A percentile compares a stretch with the other conserved stretches of the same genome.
Conservation (phyloP, 2,888 invertebrate genomes). For the Cerastis leucographa region DNA sequence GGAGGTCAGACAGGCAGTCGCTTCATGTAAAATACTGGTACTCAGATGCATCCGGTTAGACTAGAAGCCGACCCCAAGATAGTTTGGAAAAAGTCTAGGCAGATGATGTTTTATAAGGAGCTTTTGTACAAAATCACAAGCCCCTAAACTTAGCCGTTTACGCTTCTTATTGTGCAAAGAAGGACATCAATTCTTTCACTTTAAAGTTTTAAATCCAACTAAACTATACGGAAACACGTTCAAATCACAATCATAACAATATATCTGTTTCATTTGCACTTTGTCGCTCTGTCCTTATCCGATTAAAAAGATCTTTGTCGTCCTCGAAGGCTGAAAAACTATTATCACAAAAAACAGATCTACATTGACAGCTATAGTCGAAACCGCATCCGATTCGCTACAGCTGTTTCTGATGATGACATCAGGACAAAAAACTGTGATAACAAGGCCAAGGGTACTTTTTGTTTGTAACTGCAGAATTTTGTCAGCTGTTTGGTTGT, state of each 20-base stretch:
- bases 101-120: neutral
- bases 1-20: too few relatives aligned
- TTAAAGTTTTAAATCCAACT: neutral
- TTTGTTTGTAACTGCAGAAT: slow-evolving; percentile 26
- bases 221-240: neutral
- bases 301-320: slow-evolving; percentile 4
- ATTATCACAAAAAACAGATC: slow-evolving; percentile 36
- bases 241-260: neutral
- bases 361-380: slow-evolving; percentile 36
- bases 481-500: slow-evolving; percentile 37
- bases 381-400: slow-evolving; percentile 48
- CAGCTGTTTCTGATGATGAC: slow-evolving; percentile 53
- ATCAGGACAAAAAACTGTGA: slow-evolving; percentile 47
- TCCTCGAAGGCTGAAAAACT: slow-evolving; percentile 41
- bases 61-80: too few relatives aligned
- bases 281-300: neutral
- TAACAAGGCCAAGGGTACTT: slow-evolving; percentile 52
- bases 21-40: too few relatives aligned
- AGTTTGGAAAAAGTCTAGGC: too few relatives aligned
- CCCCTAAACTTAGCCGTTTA: neutral
- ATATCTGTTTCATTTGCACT: slow-evolving; percentile 16
- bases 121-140: neutral
- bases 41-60: too few relatives aligned
- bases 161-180: neutral
- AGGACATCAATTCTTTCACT: neutral